A percentile compares a stretch with the other conserved stretches of the same genome.
These are phyloP conservation scores for Himalopsyche phryganea DNA, from an alignment of 1,140 invertebrate genomes.

Conservation along the genomic window DNA sequence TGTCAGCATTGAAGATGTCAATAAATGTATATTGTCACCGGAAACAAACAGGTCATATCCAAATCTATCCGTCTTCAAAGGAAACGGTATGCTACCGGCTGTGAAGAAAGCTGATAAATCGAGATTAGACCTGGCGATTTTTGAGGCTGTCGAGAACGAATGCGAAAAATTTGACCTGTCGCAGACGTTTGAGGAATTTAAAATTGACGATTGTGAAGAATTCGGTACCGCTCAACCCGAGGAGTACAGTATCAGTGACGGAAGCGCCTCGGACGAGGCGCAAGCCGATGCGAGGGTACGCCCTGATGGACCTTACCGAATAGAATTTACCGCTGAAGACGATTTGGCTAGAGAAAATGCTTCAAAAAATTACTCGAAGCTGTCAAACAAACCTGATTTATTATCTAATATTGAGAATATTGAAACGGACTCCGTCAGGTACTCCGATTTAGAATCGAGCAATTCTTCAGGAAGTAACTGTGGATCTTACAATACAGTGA, in stretches of 20 bases:
- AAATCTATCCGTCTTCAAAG: background rate
- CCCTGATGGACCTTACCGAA: slow-evolving; percentile 19
- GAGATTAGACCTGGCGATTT: slow-evolving; percentile 37
- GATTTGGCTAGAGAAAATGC: slow-evolving; percentile 14
- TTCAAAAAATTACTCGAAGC: slow-evolving; percentile 37
- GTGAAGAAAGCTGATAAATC: slow-evolving; percentile 31
- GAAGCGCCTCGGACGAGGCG: slow-evolving; percentile 47
- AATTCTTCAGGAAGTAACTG: slow-evolving; percentile 54
- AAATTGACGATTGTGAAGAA: slow-evolving; percentile 72
- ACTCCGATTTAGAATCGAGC: slow-evolving; percentile 52
- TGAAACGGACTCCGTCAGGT: slow-evolving; percentile 53
- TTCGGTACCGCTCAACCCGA: slow-evolving; percentile 55
- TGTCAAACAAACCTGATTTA: slow-evolving; percentile 53
- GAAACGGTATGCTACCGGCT: slow-evolving; percentile 36
- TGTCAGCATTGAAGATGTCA: slow-evolving; percentile 30
- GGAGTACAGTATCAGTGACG: slow-evolving; percentile 54
- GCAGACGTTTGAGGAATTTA: slow-evolving; percentile 78
- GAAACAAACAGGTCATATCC: slow-evolving; percentile 17
- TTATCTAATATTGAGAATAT: slow-evolving; percentile 53
- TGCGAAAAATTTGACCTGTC: slow-evolving; percentile 63
- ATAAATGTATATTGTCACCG: slow-evolving; percentile 26
- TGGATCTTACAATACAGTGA: slow-evolving; percentile 52
- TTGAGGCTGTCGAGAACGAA: slow-evolving; percentile 40
- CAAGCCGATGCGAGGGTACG: slow-evolving; percentile 16
- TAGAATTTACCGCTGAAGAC: slow-evolving; percentile 31